phyloP scores from a whole-genome alignment of 2,797 vertebrate species.

The Morus bassanus region DNA sequence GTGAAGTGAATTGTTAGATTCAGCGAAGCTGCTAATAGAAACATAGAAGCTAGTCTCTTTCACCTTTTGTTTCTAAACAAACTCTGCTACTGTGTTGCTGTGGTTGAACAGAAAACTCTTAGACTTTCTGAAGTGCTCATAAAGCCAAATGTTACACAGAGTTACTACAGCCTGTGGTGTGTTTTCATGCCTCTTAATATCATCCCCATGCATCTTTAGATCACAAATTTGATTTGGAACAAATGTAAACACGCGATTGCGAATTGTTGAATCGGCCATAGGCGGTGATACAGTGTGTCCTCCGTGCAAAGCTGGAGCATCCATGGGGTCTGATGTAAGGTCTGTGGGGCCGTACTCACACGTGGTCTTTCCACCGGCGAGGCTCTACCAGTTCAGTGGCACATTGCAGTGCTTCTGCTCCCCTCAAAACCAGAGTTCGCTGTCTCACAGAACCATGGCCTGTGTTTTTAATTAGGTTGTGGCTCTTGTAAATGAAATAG shows the following conservation, averaged over 20 bases:
- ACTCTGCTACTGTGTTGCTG: not conserved
- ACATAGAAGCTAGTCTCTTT: not conserved
- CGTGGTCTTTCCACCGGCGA: not conserved
- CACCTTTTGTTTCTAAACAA: not conserved
- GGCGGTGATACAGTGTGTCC: accelerated
- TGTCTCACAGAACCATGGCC: not conserved
- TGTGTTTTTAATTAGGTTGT: not conserved
- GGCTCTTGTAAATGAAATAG: not conserved
- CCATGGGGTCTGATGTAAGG: not conserved
- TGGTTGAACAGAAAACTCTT: not conserved
- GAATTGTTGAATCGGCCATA: not conserved
- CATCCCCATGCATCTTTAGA: not conserved
- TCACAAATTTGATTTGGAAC: not conserved
- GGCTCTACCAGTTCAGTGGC: not conserved
- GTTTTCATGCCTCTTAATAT: not conserved
- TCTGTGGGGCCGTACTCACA: accelerated
- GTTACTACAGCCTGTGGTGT: not conserved
- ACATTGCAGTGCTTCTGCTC: not conserved
- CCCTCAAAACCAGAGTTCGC: accelerated
- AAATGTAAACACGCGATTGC: accelerated
- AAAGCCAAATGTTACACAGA: not conserved
- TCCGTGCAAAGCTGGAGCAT: not conserved
- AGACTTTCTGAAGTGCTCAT: not conserved
- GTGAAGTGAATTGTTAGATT: not conserved
- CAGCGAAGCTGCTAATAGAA: not conserved